A percentile compares a stretch with the other conserved stretches of the same genome.
Conservation (phyloP, 2,888 invertebrate genomes). For the Apocheima hispidaria region DNA sequence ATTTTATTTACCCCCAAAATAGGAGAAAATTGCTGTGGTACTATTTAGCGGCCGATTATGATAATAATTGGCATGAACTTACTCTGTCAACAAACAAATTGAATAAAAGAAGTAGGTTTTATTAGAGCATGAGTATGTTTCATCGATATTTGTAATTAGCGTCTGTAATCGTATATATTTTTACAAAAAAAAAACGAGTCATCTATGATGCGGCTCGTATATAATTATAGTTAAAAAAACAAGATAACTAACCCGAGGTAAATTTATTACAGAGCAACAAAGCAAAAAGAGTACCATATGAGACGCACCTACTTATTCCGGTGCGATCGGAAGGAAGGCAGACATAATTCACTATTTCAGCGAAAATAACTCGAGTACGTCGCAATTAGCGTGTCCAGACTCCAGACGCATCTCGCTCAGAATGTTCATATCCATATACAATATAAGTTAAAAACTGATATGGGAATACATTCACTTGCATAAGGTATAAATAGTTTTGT, state of each 20-base stretch:
- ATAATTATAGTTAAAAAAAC: background rate
- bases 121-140: no score
- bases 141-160: no score
- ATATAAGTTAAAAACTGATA: conserved; percentile 34
- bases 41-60: no score
- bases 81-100: no score
- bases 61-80: no score
- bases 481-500: background rate
- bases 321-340: conserved; percentile 26
- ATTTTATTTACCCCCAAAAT: no score
- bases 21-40: no score
- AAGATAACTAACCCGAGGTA: background rate
- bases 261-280: background rate
- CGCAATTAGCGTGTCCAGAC: conserved; percentile 61
- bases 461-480: background rate
- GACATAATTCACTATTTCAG: conserved; percentile 48
- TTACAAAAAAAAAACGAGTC: no score
- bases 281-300: conserved; percentile 5
- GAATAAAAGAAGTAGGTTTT: no score
- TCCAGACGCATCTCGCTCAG: conserved; percentile 54
- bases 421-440: conserved; percentile 54
- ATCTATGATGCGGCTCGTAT: no score
- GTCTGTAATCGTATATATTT: no score
- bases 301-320: conserved; percentile 5
- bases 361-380: conserved; percentile 49